These are phyloP conservation scores for Decapterus maruadsi DNA, from an alignment of 2,797 vertebrate species.

Conservation along the genomic window DNA sequence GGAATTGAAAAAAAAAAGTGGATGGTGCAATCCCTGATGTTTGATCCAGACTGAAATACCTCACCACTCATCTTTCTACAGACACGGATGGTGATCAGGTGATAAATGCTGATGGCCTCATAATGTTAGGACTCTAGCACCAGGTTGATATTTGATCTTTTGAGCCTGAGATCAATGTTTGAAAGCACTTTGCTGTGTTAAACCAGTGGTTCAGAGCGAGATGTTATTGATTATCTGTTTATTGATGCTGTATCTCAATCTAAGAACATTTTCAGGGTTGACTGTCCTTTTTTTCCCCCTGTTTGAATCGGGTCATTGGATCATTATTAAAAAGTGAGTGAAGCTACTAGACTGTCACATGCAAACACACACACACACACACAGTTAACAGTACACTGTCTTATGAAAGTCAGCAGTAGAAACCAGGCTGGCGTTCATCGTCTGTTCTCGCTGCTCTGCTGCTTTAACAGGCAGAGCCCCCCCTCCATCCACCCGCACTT, in stretches of 20 bases:
- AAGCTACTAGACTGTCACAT: no score
- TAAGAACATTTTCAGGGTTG: not conserved
- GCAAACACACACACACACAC: not conserved
- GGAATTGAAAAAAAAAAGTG: no score
- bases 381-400: not conserved
- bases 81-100: not conserved
- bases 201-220: not conserved
- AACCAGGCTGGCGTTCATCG: slow-evolving; percentile 35
- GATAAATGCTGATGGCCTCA: not conserved
- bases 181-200: not conserved
- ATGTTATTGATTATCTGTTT: not conserved
- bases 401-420: slow-evolving; percentile 17
- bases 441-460: slow-evolving; percentile 64
- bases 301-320: not conserved
- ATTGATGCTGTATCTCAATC: not conserved
- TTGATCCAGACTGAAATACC: not conserved
- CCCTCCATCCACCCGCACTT: not conserved
- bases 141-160: not conserved
- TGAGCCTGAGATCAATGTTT: not conserved
- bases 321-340: not conserved
- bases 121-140: not conserved
- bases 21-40: no score
- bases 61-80: not conserved
- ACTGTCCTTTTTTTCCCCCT: not conserved
- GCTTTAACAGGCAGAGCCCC: slow-evolving; percentile 59